Conservation (phyloP, 2,888 invertebrate species). For the Caenorhabditis plicata region DNA sequence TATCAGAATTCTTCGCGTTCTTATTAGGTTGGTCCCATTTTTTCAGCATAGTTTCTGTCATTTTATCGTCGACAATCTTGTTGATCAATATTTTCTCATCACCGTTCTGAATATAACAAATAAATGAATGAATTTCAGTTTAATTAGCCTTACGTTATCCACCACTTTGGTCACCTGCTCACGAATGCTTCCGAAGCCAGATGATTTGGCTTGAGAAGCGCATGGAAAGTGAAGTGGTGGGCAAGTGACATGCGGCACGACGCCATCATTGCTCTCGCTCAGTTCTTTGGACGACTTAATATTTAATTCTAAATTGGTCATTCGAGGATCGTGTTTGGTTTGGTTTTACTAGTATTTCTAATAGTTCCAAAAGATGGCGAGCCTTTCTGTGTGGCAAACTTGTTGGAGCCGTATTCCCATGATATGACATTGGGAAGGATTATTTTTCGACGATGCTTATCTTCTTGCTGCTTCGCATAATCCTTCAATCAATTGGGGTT, state of each 20-base stretch:
- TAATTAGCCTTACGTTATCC: constrained; percentile 34
- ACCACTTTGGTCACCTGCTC: constrained; percentile 52
- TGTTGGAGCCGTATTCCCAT: constrained; percentile 62
- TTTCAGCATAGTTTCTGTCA: constrained; percentile 46
- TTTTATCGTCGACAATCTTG: constrained; percentile 54
- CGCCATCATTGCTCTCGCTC: constrained; percentile 42
- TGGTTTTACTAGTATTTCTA: constrained; percentile 39
- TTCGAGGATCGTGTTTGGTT: neutral
- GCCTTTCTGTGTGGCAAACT: constrained; percentile 60
- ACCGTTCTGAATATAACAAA: constrained; percentile 17
- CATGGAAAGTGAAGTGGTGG: constrained; percentile 39
- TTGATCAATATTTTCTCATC: constrained; percentile 44
- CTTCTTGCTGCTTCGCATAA: constrained; percentile 46
- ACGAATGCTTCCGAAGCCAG: constrained; percentile 50
- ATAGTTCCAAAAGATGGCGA: constrained; percentile 47
- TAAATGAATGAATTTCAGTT: neutral
- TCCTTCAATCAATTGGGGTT: constrained; percentile 23
- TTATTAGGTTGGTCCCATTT: constrained; percentile 49
- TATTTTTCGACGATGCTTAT: constrained; percentile 45
- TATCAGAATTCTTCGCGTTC: constrained; percentile 50
- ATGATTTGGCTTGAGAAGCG: constrained; percentile 48
- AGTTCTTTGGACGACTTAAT: constrained; percentile 40
- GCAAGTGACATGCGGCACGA: constrained; percentile 44
- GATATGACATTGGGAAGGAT: constrained; percentile 51
- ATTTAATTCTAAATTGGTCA: constrained; percentile 36